Evolutionary conservation across 2,797 vertebrate genomes (phyloP).

Genomic region (Serranus cabrilla): DNA sequence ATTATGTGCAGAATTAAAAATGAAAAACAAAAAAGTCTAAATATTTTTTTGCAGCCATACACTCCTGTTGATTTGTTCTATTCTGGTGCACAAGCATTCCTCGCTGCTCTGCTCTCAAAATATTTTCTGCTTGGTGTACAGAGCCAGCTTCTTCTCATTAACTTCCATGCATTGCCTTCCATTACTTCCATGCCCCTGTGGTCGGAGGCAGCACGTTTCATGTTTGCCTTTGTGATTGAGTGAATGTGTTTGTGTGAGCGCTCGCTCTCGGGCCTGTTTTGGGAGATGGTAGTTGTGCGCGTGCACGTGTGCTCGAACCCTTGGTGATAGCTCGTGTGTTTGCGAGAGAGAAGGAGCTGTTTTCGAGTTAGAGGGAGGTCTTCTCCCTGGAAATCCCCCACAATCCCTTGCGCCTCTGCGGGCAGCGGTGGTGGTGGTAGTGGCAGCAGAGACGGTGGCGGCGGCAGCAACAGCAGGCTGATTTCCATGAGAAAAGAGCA

Average conservation of each 20-base stretch:
- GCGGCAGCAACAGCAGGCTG: slow-evolving; percentile 82
- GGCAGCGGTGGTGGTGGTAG: slow-evolving; percentile 65
- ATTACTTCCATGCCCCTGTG: slow-evolving; percentile 63
- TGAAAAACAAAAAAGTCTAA: neutral
- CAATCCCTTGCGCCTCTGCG: slow-evolving; percentile 81
- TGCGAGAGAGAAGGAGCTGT: slow-evolving; percentile 36
- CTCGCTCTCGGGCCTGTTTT: slow-evolving; percentile 44
- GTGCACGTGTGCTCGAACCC: slow-evolving; percentile 5
- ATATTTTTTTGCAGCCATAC: slow-evolving; percentile 9
- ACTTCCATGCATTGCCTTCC: slow-evolving; percentile 50
- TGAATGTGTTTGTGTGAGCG: slow-evolving; percentile 59
- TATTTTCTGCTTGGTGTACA: slow-evolving; percentile 16
- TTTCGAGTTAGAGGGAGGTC: slow-evolving; percentile 75
- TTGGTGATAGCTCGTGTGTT: slow-evolving; percentile 14
- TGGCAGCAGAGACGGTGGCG: slow-evolving; percentile 34
- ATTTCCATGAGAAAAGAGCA: slow-evolving; percentile 90
- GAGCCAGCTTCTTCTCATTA: slow-evolving; percentile 72
- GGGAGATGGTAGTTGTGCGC: slow-evolving; percentile 27
- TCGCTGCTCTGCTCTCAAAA: slow-evolving; percentile 14
- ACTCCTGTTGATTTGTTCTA: slow-evolving; percentile 31
- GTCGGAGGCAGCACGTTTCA: slow-evolving; percentile 69
- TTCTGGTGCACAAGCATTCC: slow-evolving; percentile 24
- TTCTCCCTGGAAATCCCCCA: slow-evolving; percentile 78
- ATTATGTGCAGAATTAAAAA: slow-evolving; percentile 7
- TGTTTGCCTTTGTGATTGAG: slow-evolving; percentile 74